Evolutionary conservation across 2,797 vertebrate species (phyloP), one percentile per base, ranked within the genome.

Genomic region (Avahi laniger): DNA sequence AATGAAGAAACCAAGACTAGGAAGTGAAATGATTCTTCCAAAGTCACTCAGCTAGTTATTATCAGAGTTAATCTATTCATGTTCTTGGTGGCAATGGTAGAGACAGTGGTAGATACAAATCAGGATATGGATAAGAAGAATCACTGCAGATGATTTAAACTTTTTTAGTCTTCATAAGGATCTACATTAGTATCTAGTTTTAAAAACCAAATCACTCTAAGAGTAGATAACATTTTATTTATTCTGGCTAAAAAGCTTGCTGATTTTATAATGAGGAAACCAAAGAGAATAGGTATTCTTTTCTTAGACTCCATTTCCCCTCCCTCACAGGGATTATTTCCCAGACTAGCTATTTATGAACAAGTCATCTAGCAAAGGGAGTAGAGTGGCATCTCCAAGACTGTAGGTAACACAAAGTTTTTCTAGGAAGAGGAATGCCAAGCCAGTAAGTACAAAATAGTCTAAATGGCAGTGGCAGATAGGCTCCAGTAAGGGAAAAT

Each of bases 11-110:
- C 15, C 5, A 90, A 87, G 18, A 80, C 52, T 89, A 38, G 79
- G 86, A 92, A 65, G n/a, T 96, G 84, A 91, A 63, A 43, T 59
- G 30, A 94, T 43, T 88, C 54, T 91, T 94, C 38, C 63, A 52
- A 63, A 8, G 17, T 89, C 80, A 86, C 2, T 92, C 46, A 41
- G 17, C 28, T 52, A 59, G 75, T 26, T 79, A 86, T 10, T 38
- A 88, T 54, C 30, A 70, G n/a, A 93, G 87, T 17, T 73, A 81
- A 79, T 65, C 48, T n/a, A 67, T 17, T 84, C 30, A 72, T 52
- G n/a, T 33, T 76, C 22, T 79, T 91, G 43, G 33, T 18, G 46
- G 14, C 0, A 79, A 43, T 15, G 20, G 52, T 26, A 65, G 50
- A 92, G 28, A 93, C 18, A 26, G 63, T 38, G 9, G 13, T 33